Base-by-base conservation (phyloP, 1,140 invertebrate genomes). In the Lordiphosa mommai region DNA sequence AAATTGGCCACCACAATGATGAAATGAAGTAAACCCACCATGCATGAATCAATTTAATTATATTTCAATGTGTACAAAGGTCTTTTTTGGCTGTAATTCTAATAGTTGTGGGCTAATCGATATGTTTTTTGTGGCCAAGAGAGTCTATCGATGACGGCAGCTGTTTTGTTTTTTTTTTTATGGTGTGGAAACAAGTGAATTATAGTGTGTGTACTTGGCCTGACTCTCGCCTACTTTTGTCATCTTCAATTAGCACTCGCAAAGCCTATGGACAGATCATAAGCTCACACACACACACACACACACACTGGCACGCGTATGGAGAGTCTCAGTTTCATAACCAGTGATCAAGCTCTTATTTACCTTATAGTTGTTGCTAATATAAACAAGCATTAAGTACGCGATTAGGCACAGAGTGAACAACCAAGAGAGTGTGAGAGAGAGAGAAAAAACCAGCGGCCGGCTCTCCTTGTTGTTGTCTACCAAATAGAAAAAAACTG, bases 71-170 rank as follows among this genome's bases (percentile, higher is more conserved):
- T 23, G 34, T 34, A 20, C 36, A 27, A 27, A 27, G 6, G 23
- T 7, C 4, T 7, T 44, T 52, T 52, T 52, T 5, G 4, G 20
- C 51, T 48, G 40, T 70, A 32, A 41, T 38, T 70, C 46, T 46
- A 40, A 48, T 52, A 30, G 27, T 37, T 14, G 16, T n/a, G 14
- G 8, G 34, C 37, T 38, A 66, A 57, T 66, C 52, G 43, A 51
- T 52, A 77, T 30, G 41, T 61, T 40, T 46, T 60, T 33, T 48
- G 30, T 16, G 30, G 10, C 32, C 16, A 4, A 60, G 53, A 30
- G 4, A 16, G 27, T 43, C 52, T 68, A 69, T 55, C 53, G 61
- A 69, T 84, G 76, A 82, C 76, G 77, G 79, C 77, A 82, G 77
- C 77, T 84, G 77, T 84, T 82, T 82, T 74, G 50, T 49, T 58